A percentile compares a stretch with the other conserved stretches of the same genome.
Conservation (phyloP, 2,797 vertebrate genomes). For the Benthosema pterotum region DNA sequence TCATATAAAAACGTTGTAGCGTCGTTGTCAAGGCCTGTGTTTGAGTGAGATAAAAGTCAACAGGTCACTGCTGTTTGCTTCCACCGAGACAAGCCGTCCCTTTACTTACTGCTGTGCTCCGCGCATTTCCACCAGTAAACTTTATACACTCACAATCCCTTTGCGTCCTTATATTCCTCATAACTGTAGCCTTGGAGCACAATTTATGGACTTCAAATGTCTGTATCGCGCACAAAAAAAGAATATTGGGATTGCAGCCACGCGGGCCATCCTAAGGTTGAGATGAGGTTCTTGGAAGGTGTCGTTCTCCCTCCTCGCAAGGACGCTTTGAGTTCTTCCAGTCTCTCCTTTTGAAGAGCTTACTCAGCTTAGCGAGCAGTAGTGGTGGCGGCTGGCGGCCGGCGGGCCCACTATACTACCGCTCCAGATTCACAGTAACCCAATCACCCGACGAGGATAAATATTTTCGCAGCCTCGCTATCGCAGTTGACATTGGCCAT, state of each 20-base stretch:
- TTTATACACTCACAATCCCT: conserved; percentile 1
- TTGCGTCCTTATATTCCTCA: conserved; percentile 15
- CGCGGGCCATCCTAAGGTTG: conserved; percentile 33
- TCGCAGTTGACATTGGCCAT: conserved; percentile 57
- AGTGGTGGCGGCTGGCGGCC: too few species aligned
- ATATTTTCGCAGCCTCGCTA: conserved; percentile 60
- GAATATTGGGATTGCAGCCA: conserved; percentile 7
- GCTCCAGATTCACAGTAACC: conserved; percentile 48
- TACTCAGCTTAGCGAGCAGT: conserved; percentile 37
- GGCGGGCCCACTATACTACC: conserved; percentile 22
- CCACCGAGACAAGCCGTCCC: conserved; percentile 1
- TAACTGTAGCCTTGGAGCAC: conserved; percentile 9
- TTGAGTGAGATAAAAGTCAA: background rate
- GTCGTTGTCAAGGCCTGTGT: background rate
- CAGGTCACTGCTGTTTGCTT: background rate
- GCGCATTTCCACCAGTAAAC: conserved; percentile 1
- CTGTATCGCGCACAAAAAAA: background rate
- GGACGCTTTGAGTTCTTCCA: conserved; percentile 43
- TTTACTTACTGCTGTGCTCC: conserved; percentile 1
- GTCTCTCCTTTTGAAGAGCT: conserved; percentile 54
- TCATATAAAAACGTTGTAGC: too few species aligned
- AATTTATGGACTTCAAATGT: conserved; percentile 24
- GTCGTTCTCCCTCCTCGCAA: conserved; percentile 30
- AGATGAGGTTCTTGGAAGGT: conserved; percentile 34
- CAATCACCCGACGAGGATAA: conserved; percentile 47